Conservation (phyloP, 2,113 vertebrate genomes). For the Origma solitaria region DNA sequence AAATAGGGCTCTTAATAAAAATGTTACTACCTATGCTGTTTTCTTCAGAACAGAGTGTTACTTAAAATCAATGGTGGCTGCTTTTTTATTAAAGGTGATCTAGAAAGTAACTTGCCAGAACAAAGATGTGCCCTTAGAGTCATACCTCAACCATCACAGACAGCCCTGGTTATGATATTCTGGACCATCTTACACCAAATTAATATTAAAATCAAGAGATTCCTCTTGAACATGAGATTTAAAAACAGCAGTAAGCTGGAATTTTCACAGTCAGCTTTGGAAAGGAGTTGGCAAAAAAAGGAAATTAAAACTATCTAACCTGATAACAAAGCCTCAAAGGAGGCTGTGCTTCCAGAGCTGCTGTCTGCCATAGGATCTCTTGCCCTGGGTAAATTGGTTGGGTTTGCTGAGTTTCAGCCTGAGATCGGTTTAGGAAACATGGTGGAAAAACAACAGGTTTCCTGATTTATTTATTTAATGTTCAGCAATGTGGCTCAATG, state of each 20-base stretch:
- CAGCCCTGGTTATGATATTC: background rate
- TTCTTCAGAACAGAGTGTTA: background rate
- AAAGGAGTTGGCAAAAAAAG: background rate
- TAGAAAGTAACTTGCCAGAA: background rate
- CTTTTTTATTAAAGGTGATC: background rate
- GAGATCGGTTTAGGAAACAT: background rate
- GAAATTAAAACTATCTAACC: background rate
- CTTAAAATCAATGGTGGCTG: fast-evolving
- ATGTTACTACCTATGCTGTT: background rate
- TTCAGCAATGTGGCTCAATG: fast-evolving
- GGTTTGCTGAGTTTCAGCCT: background rate
- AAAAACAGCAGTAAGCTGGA: background rate
- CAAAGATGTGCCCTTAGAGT: background rate
- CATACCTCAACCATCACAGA: fast-evolving
- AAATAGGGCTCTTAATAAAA: background rate
- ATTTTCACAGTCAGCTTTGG: background rate
- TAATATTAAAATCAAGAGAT: background rate
- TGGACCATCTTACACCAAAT: background rate
- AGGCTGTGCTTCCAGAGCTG: background rate
- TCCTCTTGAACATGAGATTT: background rate
- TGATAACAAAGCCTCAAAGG: background rate
- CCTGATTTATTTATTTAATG: background rate
- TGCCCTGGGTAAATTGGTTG: background rate
- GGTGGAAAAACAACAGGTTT: background rate
- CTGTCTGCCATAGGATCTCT: background rate